These are phyloP conservation scores for Pantherophis vulpinus DNA, from an alignment of 2,797 vertebrate genomes.

Conservation along the genomic window DNA sequence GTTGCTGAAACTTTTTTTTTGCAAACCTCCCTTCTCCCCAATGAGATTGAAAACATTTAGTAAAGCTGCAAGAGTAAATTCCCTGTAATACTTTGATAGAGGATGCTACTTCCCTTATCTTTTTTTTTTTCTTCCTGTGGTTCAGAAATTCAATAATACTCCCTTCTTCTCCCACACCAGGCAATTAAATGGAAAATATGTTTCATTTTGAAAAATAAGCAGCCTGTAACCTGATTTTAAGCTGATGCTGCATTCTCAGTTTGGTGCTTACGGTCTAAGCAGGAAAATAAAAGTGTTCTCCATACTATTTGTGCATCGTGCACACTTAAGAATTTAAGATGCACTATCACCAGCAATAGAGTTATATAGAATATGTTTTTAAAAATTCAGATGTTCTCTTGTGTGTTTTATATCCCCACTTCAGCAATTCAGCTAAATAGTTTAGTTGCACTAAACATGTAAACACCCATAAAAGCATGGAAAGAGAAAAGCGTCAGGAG, in stretches of 20 bases:
- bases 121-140: background rate
- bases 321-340: slow-evolving; percentile 61
- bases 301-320: background rate
- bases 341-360: slow-evolving; percentile 61
- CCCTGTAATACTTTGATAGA: background rate
- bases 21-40: background rate
- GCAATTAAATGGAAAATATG: slow-evolving; percentile 73
- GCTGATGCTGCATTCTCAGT: slow-evolving; percentile 69
- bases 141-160: slow-evolving; percentile 64
- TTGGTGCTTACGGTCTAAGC: slow-evolving; percentile 54
- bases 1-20: background rate
- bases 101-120: background rate
- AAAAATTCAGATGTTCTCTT: slow-evolving; percentile 55
- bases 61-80: background rate
- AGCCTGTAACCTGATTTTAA: slow-evolving; percentile 70
- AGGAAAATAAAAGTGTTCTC: background rate
- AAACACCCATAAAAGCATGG: slow-evolving; percentile 56
- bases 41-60: background rate
- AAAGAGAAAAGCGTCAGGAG: slow-evolving; percentile 38
- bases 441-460: slow-evolving; percentile 57
- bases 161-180: slow-evolving; percentile 54
- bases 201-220: slow-evolving; percentile 73
- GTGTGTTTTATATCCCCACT: slow-evolving; percentile 56
- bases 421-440: slow-evolving; percentile 65
- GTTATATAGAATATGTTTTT: slow-evolving; percentile 41